These are phyloP conservation scores for Lytechinus pictus DNA, from an alignment of 35 echinoderm and acorn worm genomes.

Conservation along the genomic window DNA sequence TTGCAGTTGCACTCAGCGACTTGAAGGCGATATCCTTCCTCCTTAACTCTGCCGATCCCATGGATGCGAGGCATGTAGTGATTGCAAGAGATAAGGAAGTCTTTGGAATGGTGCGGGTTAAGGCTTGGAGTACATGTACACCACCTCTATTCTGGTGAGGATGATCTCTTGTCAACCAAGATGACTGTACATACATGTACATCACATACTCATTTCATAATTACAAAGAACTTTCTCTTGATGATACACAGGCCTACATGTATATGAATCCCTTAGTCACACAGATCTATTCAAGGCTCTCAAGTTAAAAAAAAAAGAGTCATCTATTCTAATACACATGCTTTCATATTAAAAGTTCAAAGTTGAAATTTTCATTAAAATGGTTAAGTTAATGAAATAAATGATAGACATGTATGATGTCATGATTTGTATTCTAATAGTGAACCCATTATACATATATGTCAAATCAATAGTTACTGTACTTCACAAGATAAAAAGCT, in stretches of 20 bases:
- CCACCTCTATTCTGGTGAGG: not conserved
- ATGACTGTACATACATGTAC: not conserved
- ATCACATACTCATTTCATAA: not conserved
- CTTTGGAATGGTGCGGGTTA: not conserved
- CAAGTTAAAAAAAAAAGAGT: not conserved
- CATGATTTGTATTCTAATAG: too few relatives aligned
- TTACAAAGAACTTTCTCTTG: not conserved
- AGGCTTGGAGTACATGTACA: not conserved
- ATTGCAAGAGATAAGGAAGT: not conserved
- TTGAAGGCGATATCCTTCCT: slow-evolving; percentile 25
- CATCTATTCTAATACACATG: not conserved
- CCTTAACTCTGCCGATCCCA: slow-evolving; percentile 18
- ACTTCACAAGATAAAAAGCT: too few relatives aligned
- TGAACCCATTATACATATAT: too few relatives aligned
- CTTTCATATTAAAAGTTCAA: not conserved
- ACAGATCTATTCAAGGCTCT: not conserved
- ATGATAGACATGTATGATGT: too few relatives aligned
- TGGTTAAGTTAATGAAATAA: too few relatives aligned
- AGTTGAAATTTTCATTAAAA: not conserved
- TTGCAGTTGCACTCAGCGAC: slow-evolving; percentile 14
- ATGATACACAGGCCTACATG: not conserved
- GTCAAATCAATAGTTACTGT: too few relatives aligned
- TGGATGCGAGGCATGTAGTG: not conserved
- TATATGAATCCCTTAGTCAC: not conserved
- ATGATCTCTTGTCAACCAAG: slow-evolving; percentile 1